Evolutionary conservation across 2,797 vertebrate genomes (phyloP).

Genomic region (Pseudomugil tenellus): DNA sequence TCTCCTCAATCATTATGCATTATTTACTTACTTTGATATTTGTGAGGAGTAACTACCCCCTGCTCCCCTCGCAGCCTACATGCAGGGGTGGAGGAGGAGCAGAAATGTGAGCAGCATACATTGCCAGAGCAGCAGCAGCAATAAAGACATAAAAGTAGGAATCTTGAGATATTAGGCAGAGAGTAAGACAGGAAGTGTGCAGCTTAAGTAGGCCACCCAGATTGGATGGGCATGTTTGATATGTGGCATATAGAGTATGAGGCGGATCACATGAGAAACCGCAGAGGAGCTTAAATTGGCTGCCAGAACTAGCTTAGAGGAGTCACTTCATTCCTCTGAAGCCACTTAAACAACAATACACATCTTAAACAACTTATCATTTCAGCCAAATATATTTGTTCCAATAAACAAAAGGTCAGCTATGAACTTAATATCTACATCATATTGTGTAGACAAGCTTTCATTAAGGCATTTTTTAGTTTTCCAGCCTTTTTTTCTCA

Average conservation of each 20-base stretch:
- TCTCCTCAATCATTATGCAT: not conserved
- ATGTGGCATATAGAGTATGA: not conserved
- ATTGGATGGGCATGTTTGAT: not conserved
- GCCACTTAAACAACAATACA: not conserved
- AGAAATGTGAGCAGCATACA: not conserved
- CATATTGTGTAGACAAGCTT: not conserved
- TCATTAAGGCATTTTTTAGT: not conserved
- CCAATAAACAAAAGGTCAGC: not conserved
- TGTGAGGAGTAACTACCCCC: not conserved
- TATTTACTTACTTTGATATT: not conserved
- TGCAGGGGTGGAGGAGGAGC: not conserved
- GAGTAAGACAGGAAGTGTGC: not conserved
- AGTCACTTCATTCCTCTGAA: not conserved
- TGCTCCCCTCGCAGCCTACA: not conserved
- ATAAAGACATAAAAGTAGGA: not conserved
- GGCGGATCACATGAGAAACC: not conserved
- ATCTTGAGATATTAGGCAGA: not conserved
- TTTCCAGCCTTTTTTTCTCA: not conserved
- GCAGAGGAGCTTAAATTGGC: not conserved
- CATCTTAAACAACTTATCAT: slow-evolving; percentile 3
- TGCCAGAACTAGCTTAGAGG: not conserved
- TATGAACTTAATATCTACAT: not conserved
- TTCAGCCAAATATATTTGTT: not conserved
- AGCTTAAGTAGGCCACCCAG: not conserved
- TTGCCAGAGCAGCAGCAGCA: not conserved